Conservation (phyloP, 92 coral and sea anemone genomes). For the Epizoanthus illoricatus region DNA sequence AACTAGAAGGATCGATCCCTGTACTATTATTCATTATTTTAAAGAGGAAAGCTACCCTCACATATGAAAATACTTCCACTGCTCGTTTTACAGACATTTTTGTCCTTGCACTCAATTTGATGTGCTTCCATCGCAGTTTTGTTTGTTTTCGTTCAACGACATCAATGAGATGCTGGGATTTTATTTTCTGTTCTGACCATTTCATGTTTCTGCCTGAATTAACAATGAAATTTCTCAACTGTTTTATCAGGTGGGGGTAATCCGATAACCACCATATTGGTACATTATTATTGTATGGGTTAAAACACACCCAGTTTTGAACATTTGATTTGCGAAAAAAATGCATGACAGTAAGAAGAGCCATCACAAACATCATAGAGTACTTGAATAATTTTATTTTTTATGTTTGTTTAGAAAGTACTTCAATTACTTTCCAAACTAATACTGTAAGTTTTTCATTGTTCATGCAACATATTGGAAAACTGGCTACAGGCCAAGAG, state of each 20-base stretch:
- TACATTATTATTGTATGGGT: constrained; percentile 42
- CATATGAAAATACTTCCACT: not conserved
- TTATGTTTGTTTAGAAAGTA: not conserved
- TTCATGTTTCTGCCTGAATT: constrained; percentile 31
- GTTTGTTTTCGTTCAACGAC: constrained; percentile 30
- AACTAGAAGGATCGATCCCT: constrained; percentile 28
- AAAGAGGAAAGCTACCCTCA: not conserved
- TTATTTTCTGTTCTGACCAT: constrained; percentile 8
- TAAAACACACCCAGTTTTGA: constrained; percentile 31
- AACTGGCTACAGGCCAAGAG: constrained; percentile 59
- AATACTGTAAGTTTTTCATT: constrained; percentile 32
- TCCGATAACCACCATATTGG: constrained; percentile 53
- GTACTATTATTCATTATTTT: constrained; percentile 30
- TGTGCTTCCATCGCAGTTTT: constrained; percentile 32
- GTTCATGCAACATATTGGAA: constrained; percentile 48
- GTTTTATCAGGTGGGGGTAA: constrained; percentile 47
- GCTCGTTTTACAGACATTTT: constrained; percentile 11
- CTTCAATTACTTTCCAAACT: no score
- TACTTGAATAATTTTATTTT: not conserved
- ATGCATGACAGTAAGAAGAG: not conserved
- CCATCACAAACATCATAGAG: constrained; percentile 38
- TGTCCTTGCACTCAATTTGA: constrained; percentile 34
- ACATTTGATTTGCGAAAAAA: not conserved
- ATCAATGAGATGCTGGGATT: constrained; percentile 16
- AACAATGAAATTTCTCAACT: constrained; percentile 46